These are phyloP conservation scores for Sander lucioperca DNA, from an alignment of 2,113 vertebrate genomes.

Conservation along the genomic window DNA sequence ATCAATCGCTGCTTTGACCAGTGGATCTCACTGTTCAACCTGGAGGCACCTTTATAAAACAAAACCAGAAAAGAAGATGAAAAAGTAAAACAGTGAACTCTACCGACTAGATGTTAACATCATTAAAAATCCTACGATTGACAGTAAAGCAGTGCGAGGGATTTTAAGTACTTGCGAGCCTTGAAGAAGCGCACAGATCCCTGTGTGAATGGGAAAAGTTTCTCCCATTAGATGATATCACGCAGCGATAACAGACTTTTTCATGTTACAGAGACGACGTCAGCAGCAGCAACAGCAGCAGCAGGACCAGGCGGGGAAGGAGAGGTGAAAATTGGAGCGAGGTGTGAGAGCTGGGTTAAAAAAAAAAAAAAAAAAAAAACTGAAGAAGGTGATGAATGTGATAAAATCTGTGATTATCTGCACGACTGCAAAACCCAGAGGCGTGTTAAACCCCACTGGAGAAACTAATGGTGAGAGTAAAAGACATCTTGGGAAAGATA, in stretches of 20 bases:
- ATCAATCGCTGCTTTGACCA: neutral
- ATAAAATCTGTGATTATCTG: neutral
- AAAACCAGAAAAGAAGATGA: neutral
- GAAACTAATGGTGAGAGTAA: neutral
- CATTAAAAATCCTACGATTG: neutral
- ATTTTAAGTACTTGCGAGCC: neutral
- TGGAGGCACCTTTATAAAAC: neutral
- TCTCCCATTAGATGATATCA: neutral
- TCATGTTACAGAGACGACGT: neutral
- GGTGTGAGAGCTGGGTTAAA: neutral
- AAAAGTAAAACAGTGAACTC: neutral
- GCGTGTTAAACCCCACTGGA: neutral
- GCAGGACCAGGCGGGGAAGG: neutral
- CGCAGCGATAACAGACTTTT: neutral
- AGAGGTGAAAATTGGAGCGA: conserved; percentile 28
- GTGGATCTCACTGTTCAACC: neutral
- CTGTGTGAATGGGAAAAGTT: neutral
- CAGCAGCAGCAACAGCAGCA: conserved; percentile 24
- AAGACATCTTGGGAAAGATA: no score
- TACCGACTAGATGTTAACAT: neutral
- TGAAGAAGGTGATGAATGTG: neutral
- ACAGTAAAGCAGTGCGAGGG: neutral
- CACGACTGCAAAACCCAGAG: neutral
- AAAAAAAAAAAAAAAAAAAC: conserved; percentile 15
- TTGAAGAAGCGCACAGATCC: neutral